phyloP scores from a whole-genome alignment of 2,113 vertebrate species.

The Mastomys coucha region DNA sequence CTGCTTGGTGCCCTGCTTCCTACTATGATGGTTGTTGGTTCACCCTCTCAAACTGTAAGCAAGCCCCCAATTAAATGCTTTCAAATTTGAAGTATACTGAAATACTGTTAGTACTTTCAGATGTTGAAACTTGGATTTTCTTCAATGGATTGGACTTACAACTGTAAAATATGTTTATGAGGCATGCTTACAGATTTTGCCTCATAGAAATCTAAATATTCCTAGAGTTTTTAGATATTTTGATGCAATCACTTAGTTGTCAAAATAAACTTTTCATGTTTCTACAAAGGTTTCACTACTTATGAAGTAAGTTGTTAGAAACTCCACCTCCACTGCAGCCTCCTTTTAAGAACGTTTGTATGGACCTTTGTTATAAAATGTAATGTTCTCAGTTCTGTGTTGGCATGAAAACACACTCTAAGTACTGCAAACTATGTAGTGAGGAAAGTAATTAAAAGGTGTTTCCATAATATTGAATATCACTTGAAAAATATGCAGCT shows the following conservation, averaged over 20 bases:
- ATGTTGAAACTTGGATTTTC: background rate
- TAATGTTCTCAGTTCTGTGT: background rate
- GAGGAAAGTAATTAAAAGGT: background rate
- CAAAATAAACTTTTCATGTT: conserved; percentile 25
- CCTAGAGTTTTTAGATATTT: background rate
- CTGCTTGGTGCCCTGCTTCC: background rate
- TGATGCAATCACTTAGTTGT: background rate
- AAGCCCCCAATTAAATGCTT: background rate
- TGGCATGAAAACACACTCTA: background rate
- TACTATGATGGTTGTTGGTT: no score
- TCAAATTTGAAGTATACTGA: background rate
- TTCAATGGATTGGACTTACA: conserved; percentile 21
- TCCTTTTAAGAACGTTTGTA: background rate
- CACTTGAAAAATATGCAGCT: background rate
- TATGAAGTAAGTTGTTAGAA: conserved; percentile 5
- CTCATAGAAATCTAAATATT: conserved; percentile 26
- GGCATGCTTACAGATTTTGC: background rate
- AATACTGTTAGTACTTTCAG: background rate
- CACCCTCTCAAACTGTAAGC: background rate
- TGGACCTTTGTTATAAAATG: background rate
- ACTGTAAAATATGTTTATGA: conserved; percentile 22
- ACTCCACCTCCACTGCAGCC: background rate
- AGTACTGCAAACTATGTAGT: conserved; percentile 14
- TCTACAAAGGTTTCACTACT: background rate
- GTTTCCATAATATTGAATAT: background rate